phyloP scores from a whole-genome alignment of 2,888 invertebrate species.

The Cerceris ruficornis region DNA sequence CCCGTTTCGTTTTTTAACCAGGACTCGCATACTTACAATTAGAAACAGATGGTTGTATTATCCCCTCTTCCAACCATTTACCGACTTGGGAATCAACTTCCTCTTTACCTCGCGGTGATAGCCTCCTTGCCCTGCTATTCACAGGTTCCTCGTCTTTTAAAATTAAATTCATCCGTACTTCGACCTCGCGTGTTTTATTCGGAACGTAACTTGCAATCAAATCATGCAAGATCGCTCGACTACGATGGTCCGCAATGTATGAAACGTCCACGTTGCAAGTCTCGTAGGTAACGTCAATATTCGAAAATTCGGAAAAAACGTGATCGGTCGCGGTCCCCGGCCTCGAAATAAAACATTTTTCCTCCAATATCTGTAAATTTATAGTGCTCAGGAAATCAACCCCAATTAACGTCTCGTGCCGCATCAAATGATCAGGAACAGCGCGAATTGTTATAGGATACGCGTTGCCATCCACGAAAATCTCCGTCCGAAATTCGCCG shows the following conservation, averaged over 20 bases:
- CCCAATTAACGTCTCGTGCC: conserved; percentile 14
- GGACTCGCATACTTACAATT: conserved; percentile 35
- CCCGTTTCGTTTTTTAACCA: conserved; percentile 32
- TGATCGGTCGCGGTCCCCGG: too few species aligned
- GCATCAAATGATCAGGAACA: background rate
- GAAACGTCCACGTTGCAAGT: background rate
- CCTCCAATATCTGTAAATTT: background rate
- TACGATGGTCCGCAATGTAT: background rate
- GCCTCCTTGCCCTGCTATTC: conserved; percentile 34
- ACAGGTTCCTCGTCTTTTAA: conserved; percentile 47
- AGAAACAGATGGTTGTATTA: conserved; percentile 35
- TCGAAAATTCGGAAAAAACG: too few species aligned
- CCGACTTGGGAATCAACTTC: conserved; percentile 35
- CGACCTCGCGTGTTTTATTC: background rate
- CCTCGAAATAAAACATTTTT: background rate
- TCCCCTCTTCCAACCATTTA: conserved; percentile 38
- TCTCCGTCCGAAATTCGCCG: conserved; percentile 2
- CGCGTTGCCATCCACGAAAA: conserved; percentile 6
- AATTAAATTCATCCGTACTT: conserved; percentile 34
- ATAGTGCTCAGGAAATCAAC: conserved; percentile 2
- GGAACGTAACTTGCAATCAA: background rate
- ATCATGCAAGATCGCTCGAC: background rate
- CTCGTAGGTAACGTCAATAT: background rate
- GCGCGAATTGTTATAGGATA: conserved; percentile 1
- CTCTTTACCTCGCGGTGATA: conserved; percentile 24